These are phyloP conservation scores for Dendrolimus punctatus DNA, from an alignment of 1,140 invertebrate species.

Conservation along the genomic window DNA sequence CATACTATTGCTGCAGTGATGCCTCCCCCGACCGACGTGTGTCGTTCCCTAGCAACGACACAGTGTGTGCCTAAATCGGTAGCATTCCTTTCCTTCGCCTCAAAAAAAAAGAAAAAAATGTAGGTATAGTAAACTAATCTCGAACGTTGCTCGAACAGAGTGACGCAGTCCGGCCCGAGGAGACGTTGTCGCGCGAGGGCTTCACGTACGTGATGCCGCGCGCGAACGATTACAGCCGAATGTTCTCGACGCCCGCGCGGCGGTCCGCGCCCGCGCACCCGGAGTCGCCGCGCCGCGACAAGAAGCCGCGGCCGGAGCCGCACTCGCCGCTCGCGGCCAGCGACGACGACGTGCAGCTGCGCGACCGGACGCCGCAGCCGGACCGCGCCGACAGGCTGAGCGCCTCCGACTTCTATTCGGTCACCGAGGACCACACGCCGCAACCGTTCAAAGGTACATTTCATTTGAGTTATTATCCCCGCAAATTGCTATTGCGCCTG, in stretches of 20 bases:
- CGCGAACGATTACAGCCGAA: constrained; percentile 68
- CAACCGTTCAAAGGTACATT: constrained; percentile 63
- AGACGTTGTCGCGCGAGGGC: constrained; percentile 53
- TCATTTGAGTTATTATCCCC: neutral
- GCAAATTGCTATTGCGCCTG: too few relatives aligned
- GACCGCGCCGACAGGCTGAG: constrained; percentile 46
- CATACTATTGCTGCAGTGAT: too few relatives aligned
- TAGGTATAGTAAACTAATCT: neutral
- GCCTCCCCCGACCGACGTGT: too few relatives aligned
- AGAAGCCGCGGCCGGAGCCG: constrained; percentile 48
- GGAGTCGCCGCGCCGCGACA: constrained; percentile 54
- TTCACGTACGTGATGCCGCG: constrained; percentile 71
- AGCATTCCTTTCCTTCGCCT: too few relatives aligned
- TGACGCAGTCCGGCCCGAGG: constrained; percentile 39
- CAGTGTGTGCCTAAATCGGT: too few relatives aligned
- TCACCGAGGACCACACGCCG: constrained; percentile 61
- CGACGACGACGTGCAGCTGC: constrained; percentile 39
- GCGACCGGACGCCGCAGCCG: constrained; percentile 30
- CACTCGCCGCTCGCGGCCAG: constrained; percentile 6
- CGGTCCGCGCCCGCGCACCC: constrained; percentile 50
- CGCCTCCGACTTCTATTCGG: constrained; percentile 66
- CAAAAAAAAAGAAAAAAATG: too few relatives aligned
- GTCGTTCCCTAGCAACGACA: too few relatives aligned
- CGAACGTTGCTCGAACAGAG: constrained; percentile 20
- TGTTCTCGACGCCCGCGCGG: constrained; percentile 63